Percentiles rank a stretch among this genome's conserved stretches.
Conservation (phyloP, 92 coral and sea anemone species). For the Meandrina meandrites region DNA sequence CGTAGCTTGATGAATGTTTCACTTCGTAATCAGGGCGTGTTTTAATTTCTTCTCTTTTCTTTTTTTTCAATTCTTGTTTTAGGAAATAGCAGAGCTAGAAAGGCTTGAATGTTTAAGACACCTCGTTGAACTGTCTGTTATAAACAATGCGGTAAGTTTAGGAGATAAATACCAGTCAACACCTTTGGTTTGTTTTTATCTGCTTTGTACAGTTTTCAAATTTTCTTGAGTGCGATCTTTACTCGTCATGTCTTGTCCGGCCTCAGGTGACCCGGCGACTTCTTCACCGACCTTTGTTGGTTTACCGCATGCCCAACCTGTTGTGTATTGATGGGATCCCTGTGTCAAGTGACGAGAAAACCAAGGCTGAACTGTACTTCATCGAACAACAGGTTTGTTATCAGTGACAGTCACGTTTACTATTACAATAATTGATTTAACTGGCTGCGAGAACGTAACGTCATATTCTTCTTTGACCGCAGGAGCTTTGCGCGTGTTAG, state of each 20-base stretch:
- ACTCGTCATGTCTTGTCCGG: no score
- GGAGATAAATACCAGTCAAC: background rate
- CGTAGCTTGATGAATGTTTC: background rate
- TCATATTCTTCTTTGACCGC: background rate
- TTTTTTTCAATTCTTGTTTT: background rate
- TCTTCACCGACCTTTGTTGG: conserved; percentile 91
- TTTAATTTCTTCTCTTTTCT: no score
- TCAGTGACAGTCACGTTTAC: no score
- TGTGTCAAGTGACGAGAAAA: conserved; percentile 90
- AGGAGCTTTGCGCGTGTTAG: background rate
- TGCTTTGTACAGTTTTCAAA: background rate
- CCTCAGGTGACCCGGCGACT: conserved; percentile 93
- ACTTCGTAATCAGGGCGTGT: no score
- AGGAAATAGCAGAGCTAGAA: conserved; percentile 90
- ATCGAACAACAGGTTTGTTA: conserved; percentile 84
- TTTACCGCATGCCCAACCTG: conserved; percentile 86
- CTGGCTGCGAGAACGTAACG: no score
- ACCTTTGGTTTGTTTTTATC: background rate
- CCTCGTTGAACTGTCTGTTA: conserved; percentile 89
- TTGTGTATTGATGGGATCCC: conserved; percentile 98
- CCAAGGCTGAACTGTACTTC: conserved; percentile 91
- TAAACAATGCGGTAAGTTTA: conserved; percentile 87
- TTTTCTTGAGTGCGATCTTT: background rate
- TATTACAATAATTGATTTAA: no score
- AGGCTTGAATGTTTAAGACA: conserved; percentile 81